These are phyloP conservation scores for Leptinotarsa defecta DNA, from an alignment of 1,140 invertebrate species.

Conservation along the genomic window DNA sequence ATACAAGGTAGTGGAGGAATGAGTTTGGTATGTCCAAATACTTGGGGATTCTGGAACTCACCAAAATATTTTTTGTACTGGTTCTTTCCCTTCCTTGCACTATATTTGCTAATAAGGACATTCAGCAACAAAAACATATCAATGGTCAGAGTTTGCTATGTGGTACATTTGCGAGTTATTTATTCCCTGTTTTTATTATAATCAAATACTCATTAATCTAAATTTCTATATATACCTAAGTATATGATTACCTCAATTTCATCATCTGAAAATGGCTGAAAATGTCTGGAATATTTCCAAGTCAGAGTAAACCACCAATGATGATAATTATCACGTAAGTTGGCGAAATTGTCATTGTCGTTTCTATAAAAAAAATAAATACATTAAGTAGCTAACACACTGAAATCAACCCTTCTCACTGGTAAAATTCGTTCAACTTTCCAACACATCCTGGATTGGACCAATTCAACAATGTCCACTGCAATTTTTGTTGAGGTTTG, in stretches of 20 bases:
- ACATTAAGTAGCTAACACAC: background rate
- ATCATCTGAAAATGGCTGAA: constrained; percentile 36
- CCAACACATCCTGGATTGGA: constrained; percentile 44
- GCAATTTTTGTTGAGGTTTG: constrained; percentile 48
- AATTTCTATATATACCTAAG: background rate
- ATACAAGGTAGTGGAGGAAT: too few species aligned
- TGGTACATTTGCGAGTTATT: too few species aligned
- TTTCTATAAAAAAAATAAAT: constrained; percentile 33
- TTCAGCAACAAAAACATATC: too few species aligned
- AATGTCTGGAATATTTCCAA: constrained; percentile 45
- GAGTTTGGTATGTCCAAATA: background rate
- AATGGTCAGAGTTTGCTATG: too few species aligned
- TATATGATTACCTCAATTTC: constrained; percentile 27
- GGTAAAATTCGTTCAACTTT: constrained; percentile 44
- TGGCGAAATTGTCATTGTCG: constrained; percentile 42
- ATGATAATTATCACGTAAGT: constrained; percentile 44
- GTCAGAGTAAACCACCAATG: constrained; percentile 46
- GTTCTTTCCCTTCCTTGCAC: background rate
- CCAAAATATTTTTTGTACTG: background rate
- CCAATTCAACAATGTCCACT: constrained; percentile 50
- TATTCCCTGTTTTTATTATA: too few species aligned
- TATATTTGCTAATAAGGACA: background rate
- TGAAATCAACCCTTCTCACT: constrained; percentile 32
- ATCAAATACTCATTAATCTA: too few species aligned
- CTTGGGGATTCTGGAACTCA: background rate